Conservation (phyloP, 2,888 invertebrate genomes). For the Pycnomerus fuliginosus region DNA sequence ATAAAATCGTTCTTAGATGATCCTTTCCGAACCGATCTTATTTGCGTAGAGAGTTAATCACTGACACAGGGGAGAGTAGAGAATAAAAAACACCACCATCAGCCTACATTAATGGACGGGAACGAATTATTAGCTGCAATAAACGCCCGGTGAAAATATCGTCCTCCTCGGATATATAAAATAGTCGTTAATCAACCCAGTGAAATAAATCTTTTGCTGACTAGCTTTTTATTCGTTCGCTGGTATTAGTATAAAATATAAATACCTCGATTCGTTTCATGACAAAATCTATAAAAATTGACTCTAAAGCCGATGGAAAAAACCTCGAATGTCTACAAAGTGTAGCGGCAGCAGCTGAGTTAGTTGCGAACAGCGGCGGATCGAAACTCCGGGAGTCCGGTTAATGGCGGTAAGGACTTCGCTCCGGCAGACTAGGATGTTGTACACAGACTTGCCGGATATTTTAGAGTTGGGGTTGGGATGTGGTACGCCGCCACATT, state of each 20-base stretch:
- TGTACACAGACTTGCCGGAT: slow-evolving; percentile 12
- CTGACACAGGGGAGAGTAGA: slow-evolving; percentile 12
- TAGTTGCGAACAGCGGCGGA: slow-evolving; percentile 16
- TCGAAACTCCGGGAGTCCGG: slow-evolving; percentile 21
- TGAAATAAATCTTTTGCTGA: slow-evolving; percentile 5
- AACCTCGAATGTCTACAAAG: too few species aligned
- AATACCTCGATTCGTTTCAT: too few species aligned
- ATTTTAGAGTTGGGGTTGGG: slow-evolving; percentile 14
- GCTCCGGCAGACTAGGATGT: slow-evolving; percentile 13
- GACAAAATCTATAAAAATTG: too few species aligned
- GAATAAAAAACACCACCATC: slow-evolving; percentile 14
- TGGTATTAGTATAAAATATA: too few species aligned
- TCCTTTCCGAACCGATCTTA: slow-evolving; percentile 28
- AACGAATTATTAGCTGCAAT: slow-evolving; percentile 6
- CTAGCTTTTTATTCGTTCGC: slow-evolving; percentile 9
- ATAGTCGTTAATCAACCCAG: slow-evolving; percentile 7
- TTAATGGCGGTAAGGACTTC: slow-evolving; percentile 21
- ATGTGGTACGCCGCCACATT: slow-evolving; percentile 15
- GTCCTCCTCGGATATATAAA: slow-evolving; percentile 4
- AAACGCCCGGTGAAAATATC: slow-evolving; percentile 5
- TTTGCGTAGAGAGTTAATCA: slow-evolving; percentile 30
- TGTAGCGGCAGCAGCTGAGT: slow-evolving; percentile 20
- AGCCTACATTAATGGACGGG: slow-evolving; percentile 8
- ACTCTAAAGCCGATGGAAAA: too few species aligned
- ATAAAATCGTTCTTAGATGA: slow-evolving; percentile 33